These are phyloP conservation scores for Macquaria australasica DNA, from an alignment of 2,113 vertebrate species.

Conservation along the genomic window DNA sequence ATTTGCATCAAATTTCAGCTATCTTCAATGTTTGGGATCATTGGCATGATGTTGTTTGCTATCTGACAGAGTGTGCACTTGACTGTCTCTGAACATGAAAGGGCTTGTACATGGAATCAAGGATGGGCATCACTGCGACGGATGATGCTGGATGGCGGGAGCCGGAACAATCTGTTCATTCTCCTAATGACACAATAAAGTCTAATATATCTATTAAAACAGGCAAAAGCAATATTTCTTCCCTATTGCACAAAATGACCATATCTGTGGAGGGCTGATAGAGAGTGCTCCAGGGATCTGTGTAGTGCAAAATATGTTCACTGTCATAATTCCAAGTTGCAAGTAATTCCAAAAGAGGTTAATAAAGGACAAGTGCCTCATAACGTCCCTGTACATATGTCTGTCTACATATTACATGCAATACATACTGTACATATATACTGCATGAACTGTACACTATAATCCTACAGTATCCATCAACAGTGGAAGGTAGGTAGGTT, in stretches of 20 bases:
- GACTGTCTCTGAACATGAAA: conserved; percentile 30
- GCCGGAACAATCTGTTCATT: conserved; percentile 27
- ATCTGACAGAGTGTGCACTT: conserved; percentile 57
- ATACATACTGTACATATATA: neutral
- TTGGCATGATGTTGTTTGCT: conserved; percentile 64
- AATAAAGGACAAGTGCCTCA: neutral
- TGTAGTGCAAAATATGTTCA: neutral
- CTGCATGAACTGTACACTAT: neutral
- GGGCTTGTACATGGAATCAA: conserved; percentile 20
- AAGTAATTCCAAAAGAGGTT: neutral
- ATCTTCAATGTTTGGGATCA: conserved; percentile 56
- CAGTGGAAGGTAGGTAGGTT: neutral
- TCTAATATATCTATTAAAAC: conserved; percentile 22
- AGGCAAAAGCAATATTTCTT: neutral
- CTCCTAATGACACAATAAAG: conserved; percentile 21
- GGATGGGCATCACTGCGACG: conserved; percentile 6
- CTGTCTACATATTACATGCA: neutral
- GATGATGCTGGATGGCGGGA: conserved; percentile 15
- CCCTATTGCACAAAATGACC: neutral
- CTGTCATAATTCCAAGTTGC: neutral
- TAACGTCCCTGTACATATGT: neutral
- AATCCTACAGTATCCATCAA: neutral
- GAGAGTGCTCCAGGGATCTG: neutral
- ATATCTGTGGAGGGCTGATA: neutral
- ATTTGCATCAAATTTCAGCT: conserved; percentile 51